Evolutionary conservation across 2,888 invertebrate genomes (phyloP), one percentile per base, ranked within the genome.

Genomic region (Torymus tubicola): DNA sequence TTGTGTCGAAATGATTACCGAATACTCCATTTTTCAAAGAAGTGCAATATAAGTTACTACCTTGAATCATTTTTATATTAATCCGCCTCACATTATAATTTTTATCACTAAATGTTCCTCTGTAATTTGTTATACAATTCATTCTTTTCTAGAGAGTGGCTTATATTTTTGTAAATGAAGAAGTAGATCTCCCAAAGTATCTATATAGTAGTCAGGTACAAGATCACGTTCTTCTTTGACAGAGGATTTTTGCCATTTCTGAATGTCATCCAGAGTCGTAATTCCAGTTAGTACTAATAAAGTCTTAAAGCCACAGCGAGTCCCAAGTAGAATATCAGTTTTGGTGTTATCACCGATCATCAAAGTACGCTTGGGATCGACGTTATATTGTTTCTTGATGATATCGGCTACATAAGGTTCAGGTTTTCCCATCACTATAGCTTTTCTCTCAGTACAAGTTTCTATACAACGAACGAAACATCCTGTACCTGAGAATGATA

Each of bases 331-430:
- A 82, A 99, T 98, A 89, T 99, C 99, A 0, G 99, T 99, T 89
- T 97, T 97, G 84, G 96, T 95, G 84, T 96, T 94, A 91, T 98
- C 98, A 31, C 98, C 98, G 88, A 98, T 95, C 96, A 98, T 97
- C 80, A 98, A 90, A 5, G 98, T 97, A 85, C 96, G 94, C 60
- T 93, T 92, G 0, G 98, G 96, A 87, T 96, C 93, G 64, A 99
- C 93, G 12, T 95, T 93, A 89, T 95, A 94, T 13, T 94, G 92
- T 80, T 94, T 93, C 14, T 93, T 92, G 63, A 95, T 89, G 82
- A 93, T 93, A 82, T 97, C 95, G 85, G 96, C 94, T 83, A 98
- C 95, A 86, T 95, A 95, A 2, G 94, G 92, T 89, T 96, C 94
- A 0, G 99, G 99, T 91, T 99, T 99, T 1, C 99, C 99, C 86